phyloP scores from a whole-genome alignment of 1,140 invertebrate species.

The Drosophila ercepeae region DNA sequence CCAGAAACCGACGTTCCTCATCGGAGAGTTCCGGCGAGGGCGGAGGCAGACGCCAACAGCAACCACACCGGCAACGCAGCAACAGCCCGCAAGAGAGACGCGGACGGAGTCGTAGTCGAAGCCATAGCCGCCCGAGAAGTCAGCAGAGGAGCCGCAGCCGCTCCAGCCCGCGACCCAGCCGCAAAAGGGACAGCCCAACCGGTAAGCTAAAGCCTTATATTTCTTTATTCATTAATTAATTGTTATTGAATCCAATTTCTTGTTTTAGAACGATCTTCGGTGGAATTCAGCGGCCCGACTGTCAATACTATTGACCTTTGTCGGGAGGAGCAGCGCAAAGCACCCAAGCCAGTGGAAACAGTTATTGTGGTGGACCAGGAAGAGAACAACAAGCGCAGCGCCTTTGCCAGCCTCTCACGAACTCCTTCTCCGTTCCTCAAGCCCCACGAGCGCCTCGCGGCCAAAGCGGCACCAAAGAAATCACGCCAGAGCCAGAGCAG shows the following conservation, averaged over 20 bases:
- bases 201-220: slow-evolving; percentile 30
- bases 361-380: slow-evolving; percentile 24
- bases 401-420: slow-evolving; percentile 87
- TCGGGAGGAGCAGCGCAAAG: slow-evolving; percentile 83
- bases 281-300: slow-evolving; percentile 68
- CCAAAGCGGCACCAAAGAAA: slow-evolving; percentile 83
- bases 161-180: slow-evolving; percentile 52
- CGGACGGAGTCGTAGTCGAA: slow-evolving; percentile 41
- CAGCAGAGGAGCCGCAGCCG: slow-evolving; percentile 58
- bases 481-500: slow-evolving; percentile 79
- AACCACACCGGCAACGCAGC: slow-evolving; percentile 47
- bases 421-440: slow-evolving; percentile 92
- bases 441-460: slow-evolving; percentile 86
- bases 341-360: slow-evolving; percentile 40
- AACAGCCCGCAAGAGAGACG: slow-evolving; percentile 45
- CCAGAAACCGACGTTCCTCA: slow-evolving; percentile 23
- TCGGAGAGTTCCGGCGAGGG: slow-evolving; percentile 32
- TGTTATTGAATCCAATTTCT: too few relatives aligned
- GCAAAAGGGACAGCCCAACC: slow-evolving; percentile 44
- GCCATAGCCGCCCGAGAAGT: slow-evolving; percentile 33
- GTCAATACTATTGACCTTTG: slow-evolving; percentile 79
- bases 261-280: slow-evolving; percentile 59
- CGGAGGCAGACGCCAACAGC: slow-evolving; percentile 18
- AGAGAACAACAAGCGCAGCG: slow-evolving; percentile 36
- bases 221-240: too few relatives aligned